Evolutionary conservation across 2,888 invertebrate genomes (phyloP), one percentile per base, ranked within the genome.

Genomic region (Axea sp.): DNA sequence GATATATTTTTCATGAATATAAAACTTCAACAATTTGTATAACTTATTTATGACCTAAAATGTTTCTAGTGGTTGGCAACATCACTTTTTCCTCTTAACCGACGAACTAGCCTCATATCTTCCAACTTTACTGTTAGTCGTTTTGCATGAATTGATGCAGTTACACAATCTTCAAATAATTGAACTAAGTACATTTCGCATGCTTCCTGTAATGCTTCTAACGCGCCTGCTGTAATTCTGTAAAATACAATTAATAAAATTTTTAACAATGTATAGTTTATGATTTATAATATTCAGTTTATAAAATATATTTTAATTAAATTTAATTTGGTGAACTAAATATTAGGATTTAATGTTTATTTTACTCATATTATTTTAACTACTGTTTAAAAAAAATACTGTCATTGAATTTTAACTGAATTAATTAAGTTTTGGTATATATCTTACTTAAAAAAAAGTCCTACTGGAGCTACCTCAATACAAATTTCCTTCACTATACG

Each of bases 121-220:
- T 82, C 82, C 2, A 85, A 83, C 77, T 83, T 84, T 0, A 90
- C 69, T 0, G 91, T 91, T 0, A 89, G 84, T 1, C 90, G 83
- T 9, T 87, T 86, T 0, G 89, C 88, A 76, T 90, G 90, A 1
- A 83, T 45, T 0, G 89, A 83, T 6, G 89, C 82, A 41, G 88
- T 62, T 30, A 88, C 80, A 0, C 89, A 82, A 77, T 91, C 90
- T 65, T 89, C 86, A 28, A 91, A 89, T 8, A 89, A 85, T 73
- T 89, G 88, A 0, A 87, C 86, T 1, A 90, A 5, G 72, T 89
- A 90, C 72, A 89, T 84, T 81, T 91, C 90, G 0, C 87, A 57
- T 0, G 90, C 83, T 73, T 89, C 88, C 77, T 90, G 90, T 15
- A 91, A 60, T 0, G 90, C 90, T 69, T 84, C 80, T 7, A 91